Evolutionary conservation across 2,797 vertebrate genomes (phyloP).

Genomic region (Sphenodon punctatus): DNA sequence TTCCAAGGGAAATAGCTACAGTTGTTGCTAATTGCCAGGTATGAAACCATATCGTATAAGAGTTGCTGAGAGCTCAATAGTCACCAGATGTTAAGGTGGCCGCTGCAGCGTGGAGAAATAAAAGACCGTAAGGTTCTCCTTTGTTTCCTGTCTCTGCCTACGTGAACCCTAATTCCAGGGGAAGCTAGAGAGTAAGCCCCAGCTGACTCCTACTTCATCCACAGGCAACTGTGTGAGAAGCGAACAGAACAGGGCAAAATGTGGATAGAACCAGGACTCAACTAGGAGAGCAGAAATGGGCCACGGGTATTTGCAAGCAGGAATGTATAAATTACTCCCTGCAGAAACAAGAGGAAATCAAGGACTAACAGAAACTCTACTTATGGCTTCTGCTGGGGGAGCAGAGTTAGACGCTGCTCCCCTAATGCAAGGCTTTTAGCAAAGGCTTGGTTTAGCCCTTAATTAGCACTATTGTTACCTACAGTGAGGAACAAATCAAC

Average conservation of each 20-base stretch:
- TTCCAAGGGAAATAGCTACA: fast-evolving
- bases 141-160: not conserved
- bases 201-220: too few relatives aligned
- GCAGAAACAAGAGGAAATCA: too few relatives aligned
- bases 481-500: not conserved
- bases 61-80: not conserved
- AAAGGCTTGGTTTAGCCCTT: not conserved
- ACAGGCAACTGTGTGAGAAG: too few relatives aligned
- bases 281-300: too few relatives aligned
- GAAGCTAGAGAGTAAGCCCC: too few relatives aligned
- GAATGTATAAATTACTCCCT: too few relatives aligned
- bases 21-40: fast-evolving
- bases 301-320: too few relatives aligned
- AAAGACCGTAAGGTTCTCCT: slow-evolving; percentile 21
- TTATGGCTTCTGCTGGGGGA: not conserved
- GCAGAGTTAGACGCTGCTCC: not conserved
- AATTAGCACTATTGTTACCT: not conserved
- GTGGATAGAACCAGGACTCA: too few relatives aligned
- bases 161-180: too few relatives aligned
- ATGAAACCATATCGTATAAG: not conserved
- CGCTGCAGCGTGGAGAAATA: slow-evolving; percentile 27
- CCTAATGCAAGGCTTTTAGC: not conserved
- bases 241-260: too few relatives aligned
- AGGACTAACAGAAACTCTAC: too few relatives aligned
- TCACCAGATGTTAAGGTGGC: not conserved